Evolutionary conservation across 2,888 invertebrate genomes (phyloP), one percentile per base, ranked within the genome.

Genomic region (Chirona hameri): DNA sequence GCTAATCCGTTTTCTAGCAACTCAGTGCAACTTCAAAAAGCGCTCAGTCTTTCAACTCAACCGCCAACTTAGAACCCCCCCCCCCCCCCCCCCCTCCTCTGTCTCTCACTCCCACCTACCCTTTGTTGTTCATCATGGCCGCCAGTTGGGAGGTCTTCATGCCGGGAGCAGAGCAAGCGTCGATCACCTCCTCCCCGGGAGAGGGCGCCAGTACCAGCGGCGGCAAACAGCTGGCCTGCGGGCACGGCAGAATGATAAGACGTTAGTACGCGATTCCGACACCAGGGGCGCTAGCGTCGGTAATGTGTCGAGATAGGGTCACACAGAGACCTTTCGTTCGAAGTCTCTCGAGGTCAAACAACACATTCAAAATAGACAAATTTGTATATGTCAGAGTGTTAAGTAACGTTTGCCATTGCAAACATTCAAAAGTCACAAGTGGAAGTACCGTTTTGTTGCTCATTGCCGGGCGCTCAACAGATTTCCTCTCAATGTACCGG

Each of bases 161-260:
- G 69, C 99, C 99, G 0, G 99, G 99, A 0, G 99, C 99, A 0
- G 99, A 96, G 88, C 99, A 99, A 92, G 96, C 94, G 88, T 99
- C 99, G 83, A 99, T 88, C 1, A 95, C 93, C 0, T 90, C 89
- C 85, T 93, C 91, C 15, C 93, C 94, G 0, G 92, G 88, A 27
- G 92, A 89, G 0, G 98, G 94, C 81, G 92, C 91, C 72, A 99
- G 88, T 0, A 97, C 88, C 85, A 93, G 91, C 0, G 94, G 93
- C 0, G 98, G 93, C 85, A 99, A 89, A 87, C 98, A 95, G 86
- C 98, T 98, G 0, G 97, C 96, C 97, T 98, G 87, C 83, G 88
- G 87, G 84, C 84, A 84, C 80, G 48, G 29, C 7, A 79, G 24
- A 27, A 39, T 39, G n/a, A n/a, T 55, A 18, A 18, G 79, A 52